phyloP scores from a whole-genome alignment of 2,797 vertebrate species.

The Orestias chungarensis region DNA sequence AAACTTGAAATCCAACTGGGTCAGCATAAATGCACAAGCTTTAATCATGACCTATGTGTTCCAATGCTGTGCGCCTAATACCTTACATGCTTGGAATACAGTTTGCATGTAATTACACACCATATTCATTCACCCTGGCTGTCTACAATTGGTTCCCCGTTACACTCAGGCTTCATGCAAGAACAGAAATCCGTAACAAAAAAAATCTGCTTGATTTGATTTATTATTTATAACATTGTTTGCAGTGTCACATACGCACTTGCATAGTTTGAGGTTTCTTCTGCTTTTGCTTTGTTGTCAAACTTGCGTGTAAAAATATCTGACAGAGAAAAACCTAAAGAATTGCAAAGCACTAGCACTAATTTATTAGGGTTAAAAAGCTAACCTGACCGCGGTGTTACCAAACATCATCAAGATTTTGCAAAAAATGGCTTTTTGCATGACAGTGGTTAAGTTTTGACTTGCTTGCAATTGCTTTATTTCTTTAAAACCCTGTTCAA shows the following conservation, averaged over 20 bases:
- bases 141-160: background rate
- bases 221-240: background rate
- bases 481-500: background rate
- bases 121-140: background rate
- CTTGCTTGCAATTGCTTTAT: background rate
- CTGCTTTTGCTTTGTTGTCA: background rate
- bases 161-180: background rate
- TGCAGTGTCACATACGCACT: background rate
- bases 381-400: too few relatives aligned
- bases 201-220: background rate
- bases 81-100: slow-evolving; percentile 7
- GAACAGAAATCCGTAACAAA: background rate
- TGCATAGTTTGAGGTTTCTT: background rate
- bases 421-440: background rate
- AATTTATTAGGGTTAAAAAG: background rate
- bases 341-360: too few relatives aligned
- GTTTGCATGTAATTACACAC: background rate
- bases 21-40: slow-evolving; percentile 20
- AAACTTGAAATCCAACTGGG: slow-evolving; percentile 7
- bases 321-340: background rate
- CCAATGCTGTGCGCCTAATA: background rate
- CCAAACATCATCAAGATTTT: too few relatives aligned
- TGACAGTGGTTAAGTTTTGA: background rate
- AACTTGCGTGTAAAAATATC: background rate
- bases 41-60: background rate